Conservation (phyloP, 2,888 invertebrate genomes). For the Abrostola triplasia region DNA sequence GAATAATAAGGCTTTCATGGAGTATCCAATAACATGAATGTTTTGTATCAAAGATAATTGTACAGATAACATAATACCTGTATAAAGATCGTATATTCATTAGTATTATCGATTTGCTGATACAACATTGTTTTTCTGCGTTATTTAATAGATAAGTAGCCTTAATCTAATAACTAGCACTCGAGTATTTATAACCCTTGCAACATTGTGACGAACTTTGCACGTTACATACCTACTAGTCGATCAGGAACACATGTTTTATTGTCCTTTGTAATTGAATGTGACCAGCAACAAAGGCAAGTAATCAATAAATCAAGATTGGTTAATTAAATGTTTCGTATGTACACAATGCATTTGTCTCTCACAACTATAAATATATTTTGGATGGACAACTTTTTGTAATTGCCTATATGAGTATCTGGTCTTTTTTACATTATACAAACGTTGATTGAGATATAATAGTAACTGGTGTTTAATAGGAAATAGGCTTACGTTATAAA, state of each 20-base stretch:
- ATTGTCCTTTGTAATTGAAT: conserved; percentile 9
- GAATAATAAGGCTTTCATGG: conserved; percentile 41
- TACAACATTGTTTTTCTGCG: conserved; percentile 72
- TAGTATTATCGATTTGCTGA: conserved; percentile 67
- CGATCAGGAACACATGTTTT: conserved; percentile 10
- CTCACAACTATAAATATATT: conserved; percentile 31
- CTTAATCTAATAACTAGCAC: conserved; percentile 55
- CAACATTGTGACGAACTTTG: conserved; percentile 35
- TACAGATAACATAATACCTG: conserved; percentile 47
- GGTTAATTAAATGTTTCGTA: conserved; percentile 13
- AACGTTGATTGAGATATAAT: too few species aligned
- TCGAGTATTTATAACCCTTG: conserved; percentile 51
- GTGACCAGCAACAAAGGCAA: conserved; percentile 28
- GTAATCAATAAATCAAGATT: conserved; percentile 15
- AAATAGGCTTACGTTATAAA: too few species aligned
- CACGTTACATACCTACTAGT: conserved; percentile 25
- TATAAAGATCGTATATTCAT: conserved; percentile 53
- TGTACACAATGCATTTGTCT: conserved; percentile 31
- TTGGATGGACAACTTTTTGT: conserved; percentile 23
- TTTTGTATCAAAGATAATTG: conserved; percentile 46
- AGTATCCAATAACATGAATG: conserved; percentile 33
- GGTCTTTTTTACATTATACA: too few species aligned
- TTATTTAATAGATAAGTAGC: conserved; percentile 68
- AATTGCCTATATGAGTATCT: too few species aligned
- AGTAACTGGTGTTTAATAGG: too few species aligned